Percentiles rank a stretch among this genome's conserved stretches.
Conservation (phyloP, 2,888 invertebrate species). For the Mythimna loreyi region DNA sequence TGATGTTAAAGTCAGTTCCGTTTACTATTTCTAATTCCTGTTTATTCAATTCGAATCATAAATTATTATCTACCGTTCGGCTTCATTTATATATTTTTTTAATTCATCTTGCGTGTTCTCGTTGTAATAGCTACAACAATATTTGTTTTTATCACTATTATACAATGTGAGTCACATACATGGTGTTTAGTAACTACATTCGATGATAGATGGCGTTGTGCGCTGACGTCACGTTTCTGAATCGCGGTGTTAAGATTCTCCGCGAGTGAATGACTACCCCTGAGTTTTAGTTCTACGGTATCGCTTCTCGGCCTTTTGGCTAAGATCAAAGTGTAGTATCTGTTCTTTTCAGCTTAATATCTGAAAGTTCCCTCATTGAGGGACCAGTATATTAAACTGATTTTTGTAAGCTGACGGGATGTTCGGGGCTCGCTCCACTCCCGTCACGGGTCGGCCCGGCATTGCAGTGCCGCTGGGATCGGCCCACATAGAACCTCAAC, state of each 20-base stretch:
- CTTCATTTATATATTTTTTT: too few species aligned
- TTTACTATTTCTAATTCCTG: background rate
- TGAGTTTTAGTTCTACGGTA: background rate
- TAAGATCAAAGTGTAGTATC: constrained; percentile 57
- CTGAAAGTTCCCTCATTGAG: constrained; percentile 56
- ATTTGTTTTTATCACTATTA: background rate
- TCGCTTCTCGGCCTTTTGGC: constrained; percentile 59
- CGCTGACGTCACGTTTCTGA: constrained; percentile 44
- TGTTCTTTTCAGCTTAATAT: constrained; percentile 57
- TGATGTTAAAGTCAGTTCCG: background rate
- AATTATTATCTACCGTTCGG: background rate
- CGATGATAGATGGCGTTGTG: constrained; percentile 32
- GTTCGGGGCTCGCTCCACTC: constrained; percentile 56
- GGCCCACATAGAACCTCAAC: constrained; percentile 24
- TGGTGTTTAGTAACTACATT: background rate
- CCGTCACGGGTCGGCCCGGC: constrained; percentile 54
- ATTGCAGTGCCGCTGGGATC: constrained; percentile 54
- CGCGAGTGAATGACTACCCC: constrained; percentile 19
- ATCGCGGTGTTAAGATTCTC: constrained; percentile 51
- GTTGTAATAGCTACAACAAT: background rate
- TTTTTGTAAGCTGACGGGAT: constrained; percentile 51
- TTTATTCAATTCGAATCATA: background rate
- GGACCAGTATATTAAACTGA: constrained; percentile 56
- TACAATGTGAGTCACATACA: constrained; percentile 3
- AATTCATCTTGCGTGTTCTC: background rate